Percentiles rank a stretch among this genome's conserved stretches.
Conservation (phyloP, 2,113 vertebrate species). For the Tautogolabrus adspersus region DNA sequence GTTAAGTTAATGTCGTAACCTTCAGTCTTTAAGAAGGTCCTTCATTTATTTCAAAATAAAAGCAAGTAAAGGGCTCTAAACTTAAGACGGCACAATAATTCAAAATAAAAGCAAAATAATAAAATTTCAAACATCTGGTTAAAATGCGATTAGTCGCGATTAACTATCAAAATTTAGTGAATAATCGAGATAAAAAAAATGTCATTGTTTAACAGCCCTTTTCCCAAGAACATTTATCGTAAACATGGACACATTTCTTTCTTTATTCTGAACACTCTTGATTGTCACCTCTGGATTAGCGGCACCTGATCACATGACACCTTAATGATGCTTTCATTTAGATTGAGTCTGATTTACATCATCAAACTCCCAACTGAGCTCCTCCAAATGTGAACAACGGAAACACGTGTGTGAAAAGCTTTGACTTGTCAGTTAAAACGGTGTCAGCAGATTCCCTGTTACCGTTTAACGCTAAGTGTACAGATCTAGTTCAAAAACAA, state of each 20-base stretch:
- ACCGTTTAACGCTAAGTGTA: neutral
- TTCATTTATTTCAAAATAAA: too few relatives aligned
- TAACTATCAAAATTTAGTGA: too few relatives aligned
- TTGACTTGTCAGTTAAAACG: too few relatives aligned
- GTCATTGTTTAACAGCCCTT: too few relatives aligned
- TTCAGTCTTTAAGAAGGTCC: too few relatives aligned
- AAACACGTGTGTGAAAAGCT: neutral
- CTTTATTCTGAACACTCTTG: neutral
- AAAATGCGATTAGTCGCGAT: too few relatives aligned
- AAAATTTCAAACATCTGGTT: too few relatives aligned
- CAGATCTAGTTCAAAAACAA: neutral
- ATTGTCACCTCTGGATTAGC: slow-evolving; percentile 4
- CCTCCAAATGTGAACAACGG: neutral
- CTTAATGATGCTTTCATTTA: slow-evolving; percentile 5
- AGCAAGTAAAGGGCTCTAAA: too few relatives aligned
- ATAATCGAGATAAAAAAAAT: neutral
- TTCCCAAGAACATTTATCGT: neutral
- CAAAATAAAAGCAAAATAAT: too few relatives aligned
- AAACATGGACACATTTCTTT: neutral
- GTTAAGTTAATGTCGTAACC: too few relatives aligned
- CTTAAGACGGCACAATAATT: too few relatives aligned
- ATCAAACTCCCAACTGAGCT: neutral
- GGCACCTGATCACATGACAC: neutral
- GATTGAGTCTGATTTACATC: neutral
- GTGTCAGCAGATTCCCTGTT: too few relatives aligned